phyloP scores from a whole-genome alignment of 2,888 invertebrate species.

The Mycalesis mineus region DNA sequence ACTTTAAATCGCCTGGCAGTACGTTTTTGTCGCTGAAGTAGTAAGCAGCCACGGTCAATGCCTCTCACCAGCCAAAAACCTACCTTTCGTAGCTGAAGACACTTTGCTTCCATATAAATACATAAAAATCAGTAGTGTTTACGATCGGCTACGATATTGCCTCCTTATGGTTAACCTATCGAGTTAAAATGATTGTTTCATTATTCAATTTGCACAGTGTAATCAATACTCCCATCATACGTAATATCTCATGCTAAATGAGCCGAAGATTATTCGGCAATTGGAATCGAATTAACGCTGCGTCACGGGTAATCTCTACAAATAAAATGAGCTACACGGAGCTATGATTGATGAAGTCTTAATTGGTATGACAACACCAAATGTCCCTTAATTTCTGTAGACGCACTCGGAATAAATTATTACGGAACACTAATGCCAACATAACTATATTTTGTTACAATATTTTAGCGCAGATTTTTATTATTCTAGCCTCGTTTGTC shows the following conservation, averaged over 20 bases:
- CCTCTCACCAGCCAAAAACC: too few relatives aligned
- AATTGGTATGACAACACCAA: slow-evolving; percentile 45
- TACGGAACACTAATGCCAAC: background rate
- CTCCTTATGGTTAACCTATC: too few relatives aligned
- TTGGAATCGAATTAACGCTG: slow-evolving; percentile 19
- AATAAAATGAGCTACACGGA: slow-evolving; percentile 18
- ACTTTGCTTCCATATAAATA: too few relatives aligned
- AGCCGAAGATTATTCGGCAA: slow-evolving; percentile 17
- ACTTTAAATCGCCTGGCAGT: too few relatives aligned
- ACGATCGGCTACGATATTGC: too few relatives aligned
- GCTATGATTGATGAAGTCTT: slow-evolving; percentile 41
- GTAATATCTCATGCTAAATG: slow-evolving; percentile 14
- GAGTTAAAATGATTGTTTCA: background rate
- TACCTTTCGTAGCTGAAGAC: too few relatives aligned
- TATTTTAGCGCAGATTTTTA: background rate
- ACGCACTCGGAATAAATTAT: slow-evolving; percentile 26
- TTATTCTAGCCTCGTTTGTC: background rate
- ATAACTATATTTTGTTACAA: background rate
- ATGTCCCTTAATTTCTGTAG: slow-evolving; percentile 39
- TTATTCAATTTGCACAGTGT: background rate
- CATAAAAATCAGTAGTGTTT: too few relatives aligned
- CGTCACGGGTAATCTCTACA: slow-evolving; percentile 17
- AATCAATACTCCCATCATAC: slow-evolving; percentile 2
- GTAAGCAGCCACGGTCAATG: too few relatives aligned
- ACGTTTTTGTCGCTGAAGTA: too few relatives aligned